phyloP scores from a whole-genome alignment of 2,797 vertebrate species.

The Danio tinwini region DNA sequence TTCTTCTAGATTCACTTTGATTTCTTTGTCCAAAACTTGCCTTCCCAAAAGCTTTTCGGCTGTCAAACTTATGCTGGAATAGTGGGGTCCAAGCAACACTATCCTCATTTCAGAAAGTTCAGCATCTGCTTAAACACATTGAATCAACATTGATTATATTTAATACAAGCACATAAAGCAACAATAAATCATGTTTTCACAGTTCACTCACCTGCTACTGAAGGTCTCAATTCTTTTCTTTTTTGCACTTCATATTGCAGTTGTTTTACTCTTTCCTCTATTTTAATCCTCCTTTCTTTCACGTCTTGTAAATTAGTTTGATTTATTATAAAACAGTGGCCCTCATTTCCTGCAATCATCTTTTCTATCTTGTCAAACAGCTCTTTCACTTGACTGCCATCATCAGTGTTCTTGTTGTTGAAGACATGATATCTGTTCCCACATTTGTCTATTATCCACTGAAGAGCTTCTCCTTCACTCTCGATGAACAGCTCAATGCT shows the following conservation, averaged over 20 bases:
- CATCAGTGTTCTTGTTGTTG: background rate
- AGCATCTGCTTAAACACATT: background rate
- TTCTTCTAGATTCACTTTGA: background rate
- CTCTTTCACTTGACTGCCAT: background rate
- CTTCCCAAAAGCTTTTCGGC: constrained; percentile 18
- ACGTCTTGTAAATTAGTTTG: background rate
- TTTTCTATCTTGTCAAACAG: constrained; percentile 33
- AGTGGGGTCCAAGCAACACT: constrained; percentile 13
- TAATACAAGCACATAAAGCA: background rate
- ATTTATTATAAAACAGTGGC: background rate
- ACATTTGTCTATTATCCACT: constrained; percentile 26
- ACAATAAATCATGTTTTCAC: background rate
- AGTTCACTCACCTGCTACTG: constrained; percentile 13
- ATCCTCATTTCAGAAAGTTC: constrained; percentile 2
- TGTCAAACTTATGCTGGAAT: background rate
- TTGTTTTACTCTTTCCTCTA: constrained; percentile 3
- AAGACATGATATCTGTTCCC: constrained; percentile 25
- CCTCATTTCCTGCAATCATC: background rate
- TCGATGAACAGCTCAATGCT: constrained; percentile 21
- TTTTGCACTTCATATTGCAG: background rate
- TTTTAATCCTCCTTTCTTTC: background rate
- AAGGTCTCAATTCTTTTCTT: background rate
- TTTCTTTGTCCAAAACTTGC: background rate
- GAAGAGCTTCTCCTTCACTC: constrained; percentile 31
- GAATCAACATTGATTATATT: background rate